These are phyloP conservation scores for Stegostoma tigrinum DNA, from an alignment of 2,113 vertebrate genomes.

Conservation along the genomic window DNA sequence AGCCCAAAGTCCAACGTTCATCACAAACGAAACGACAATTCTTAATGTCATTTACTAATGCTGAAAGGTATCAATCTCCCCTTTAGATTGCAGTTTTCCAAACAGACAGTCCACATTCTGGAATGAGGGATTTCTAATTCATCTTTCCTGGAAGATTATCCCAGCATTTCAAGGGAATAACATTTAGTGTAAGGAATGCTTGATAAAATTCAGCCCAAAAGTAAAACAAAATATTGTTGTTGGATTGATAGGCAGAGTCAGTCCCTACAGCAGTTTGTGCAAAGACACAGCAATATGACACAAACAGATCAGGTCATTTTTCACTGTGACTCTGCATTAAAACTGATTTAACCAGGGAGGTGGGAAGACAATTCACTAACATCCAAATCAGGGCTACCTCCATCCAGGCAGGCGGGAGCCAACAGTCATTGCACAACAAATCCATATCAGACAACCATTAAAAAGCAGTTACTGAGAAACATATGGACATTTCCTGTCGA, in stretches of 20 bases:
- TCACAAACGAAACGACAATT: not conserved
- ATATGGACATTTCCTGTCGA: not conserved
- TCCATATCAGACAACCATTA: not conserved
- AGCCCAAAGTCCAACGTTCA: not conserved
- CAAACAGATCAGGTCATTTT: too few species aligned
- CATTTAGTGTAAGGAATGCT: not conserved
- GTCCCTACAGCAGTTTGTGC: not conserved
- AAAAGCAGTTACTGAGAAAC: not conserved
- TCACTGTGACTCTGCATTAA: not conserved
- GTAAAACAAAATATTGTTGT: not conserved
- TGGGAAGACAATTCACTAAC: not conserved
- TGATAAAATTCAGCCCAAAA: not conserved
- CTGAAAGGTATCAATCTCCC: not conserved
- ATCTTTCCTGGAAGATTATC: not conserved
- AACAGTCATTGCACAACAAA: not conserved
- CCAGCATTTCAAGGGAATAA: not conserved
- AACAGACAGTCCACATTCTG: not conserved
- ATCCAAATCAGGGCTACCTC: not conserved
- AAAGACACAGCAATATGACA: not conserved
- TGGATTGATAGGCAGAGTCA: not conserved
- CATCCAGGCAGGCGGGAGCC: not conserved
- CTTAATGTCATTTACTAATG: not conserved
- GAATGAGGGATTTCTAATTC: not conserved
- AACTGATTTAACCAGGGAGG: not conserved
- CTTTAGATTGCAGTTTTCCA: not conserved